Base-by-base conservation (phyloP, 2,888 invertebrate species). In the Zaprionus obscuricornis region DNA sequence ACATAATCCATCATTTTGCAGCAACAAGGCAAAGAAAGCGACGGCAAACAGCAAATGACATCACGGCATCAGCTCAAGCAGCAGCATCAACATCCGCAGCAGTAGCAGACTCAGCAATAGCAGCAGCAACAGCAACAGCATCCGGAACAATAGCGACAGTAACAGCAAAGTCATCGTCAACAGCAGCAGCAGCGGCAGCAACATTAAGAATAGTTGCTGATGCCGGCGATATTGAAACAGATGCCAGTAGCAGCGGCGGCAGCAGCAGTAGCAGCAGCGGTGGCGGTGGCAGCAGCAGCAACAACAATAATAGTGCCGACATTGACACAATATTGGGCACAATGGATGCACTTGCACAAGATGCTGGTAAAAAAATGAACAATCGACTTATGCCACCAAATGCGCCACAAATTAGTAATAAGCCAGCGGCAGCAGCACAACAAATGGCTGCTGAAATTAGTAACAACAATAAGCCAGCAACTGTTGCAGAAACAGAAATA, bases 311-410 rank as follows among this genome's bases (percentile, higher is more conserved):
- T 63, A 75, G 45, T 43, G 62, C 50, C 43, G 67, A 51, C 51
- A 58, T 69, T 16, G 62, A 70, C 47, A 49, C 65, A 42, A 66
- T 76, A 46, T 47, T 65, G 39, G 82, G 60, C 39, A 87, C 76
- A 87, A 82, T 83, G 67, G 87, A 86, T 47, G 85, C 88, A 78
- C 87, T n/a, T n/a, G n/a, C n/a, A n/a, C n/a, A n/a, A n/a, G n/a
- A n/a, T n/a, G n/a, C n/a, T n/a, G n/a, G 87, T 60, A 88, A 89
- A 79, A 76, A 59, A 62, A 42, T 59, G 33, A 51, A 49, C 49
- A 67, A 16, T 43, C 66, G 60, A 64, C 57, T 66, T 50, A 26
- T 82, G 60, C 84, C 86, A 36, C 87, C 88, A 49, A 87, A 86
- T 79, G 74, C 84, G 45, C 88, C 88, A 40, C 63, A 86, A 87